These are phyloP conservation scores for Kryptolebias marmoratus DNA, from an alignment of 2,113 vertebrate species.

Conservation along the genomic window DNA sequence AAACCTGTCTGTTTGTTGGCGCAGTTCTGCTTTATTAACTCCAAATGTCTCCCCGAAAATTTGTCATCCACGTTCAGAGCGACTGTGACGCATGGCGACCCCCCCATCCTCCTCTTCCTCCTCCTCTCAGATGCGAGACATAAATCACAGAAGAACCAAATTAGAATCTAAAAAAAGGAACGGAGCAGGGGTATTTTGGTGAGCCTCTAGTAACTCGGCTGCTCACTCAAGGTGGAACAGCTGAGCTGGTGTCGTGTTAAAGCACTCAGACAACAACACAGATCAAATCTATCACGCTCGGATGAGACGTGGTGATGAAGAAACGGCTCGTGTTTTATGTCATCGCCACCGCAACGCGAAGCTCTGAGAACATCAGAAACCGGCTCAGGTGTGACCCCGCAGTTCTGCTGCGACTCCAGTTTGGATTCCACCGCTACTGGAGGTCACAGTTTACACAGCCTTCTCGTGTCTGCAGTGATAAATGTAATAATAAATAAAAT, in stretches of 20 bases:
- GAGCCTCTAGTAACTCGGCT: conserved; percentile 56
- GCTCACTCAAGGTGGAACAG: conserved; percentile 56
- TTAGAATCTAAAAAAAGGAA: conserved; percentile 78
- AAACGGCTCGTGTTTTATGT: neutral
- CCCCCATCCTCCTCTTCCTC: conserved; percentile 13
- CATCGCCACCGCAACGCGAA: neutral
- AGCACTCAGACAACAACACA: conserved; percentile 20
- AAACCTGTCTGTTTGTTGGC: conserved; percentile 45
- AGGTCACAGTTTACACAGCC: no score
- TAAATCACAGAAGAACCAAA: conserved; percentile 75
- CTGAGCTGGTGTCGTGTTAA: conserved; percentile 50
- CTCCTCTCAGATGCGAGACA: conserved; percentile 64
- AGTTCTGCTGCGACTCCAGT: neutral
- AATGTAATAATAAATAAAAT: no score
- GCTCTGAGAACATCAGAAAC: neutral
- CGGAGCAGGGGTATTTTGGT: conserved; percentile 67
- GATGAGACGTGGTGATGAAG: conserved; percentile 3
- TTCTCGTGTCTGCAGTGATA: no score
- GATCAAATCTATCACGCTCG: conserved; percentile 13
- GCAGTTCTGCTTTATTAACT: conserved; percentile 65
- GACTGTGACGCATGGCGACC: conserved; percentile 58
- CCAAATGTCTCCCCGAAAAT: conserved; percentile 44
- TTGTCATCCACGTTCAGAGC: conserved; percentile 64
- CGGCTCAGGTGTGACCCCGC: no score
- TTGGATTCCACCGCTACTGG: no score